Base-by-base conservation (phyloP, 1,140 invertebrate species). In the Eupeodes corollae region DNA sequence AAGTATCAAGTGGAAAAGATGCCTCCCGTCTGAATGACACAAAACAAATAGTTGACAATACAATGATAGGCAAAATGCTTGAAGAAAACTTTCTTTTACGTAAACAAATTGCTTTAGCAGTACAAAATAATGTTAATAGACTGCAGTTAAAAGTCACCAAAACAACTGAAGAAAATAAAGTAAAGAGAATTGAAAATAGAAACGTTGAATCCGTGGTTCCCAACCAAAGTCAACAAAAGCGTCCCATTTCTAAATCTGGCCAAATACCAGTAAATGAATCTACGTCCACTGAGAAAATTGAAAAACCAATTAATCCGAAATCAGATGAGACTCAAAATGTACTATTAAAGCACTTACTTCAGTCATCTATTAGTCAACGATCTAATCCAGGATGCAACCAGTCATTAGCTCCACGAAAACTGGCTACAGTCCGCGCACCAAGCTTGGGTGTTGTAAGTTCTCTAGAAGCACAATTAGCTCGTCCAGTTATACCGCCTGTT, bases 241-340 rank as follows among this genome's bases (percentile, higher is more conserved):
- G 21, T 26, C 21, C 8, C 21, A 26, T 26, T 8, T 26, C 21
- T 5, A 8, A 3, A 26, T 8, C 21, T 8, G 21, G 21, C 8
- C 3, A 3, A 26, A 26, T 26, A 26, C 8, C 8, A 26, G 21
- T 3, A 5, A 26, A 26, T 26, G 21, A 26, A 8, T 8, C 21
- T 26, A 5, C 21, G 3, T 26, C 21, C 3, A 26, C 21, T 5
- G 21, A 26, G 8, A 26, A 26, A 26, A 8, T 26, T 26, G 21
- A 26, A 26, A 26, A 26, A 8, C 21, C 3, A 26, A 26, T 8
- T 3, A 26, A 26, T 26, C 30, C 46, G n/a, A 80, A 74, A 56
- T 73, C 76, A 40, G 84, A 87, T 55, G 85, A 90, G 52, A 85
- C 85, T 1, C 87, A 91, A 62, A 92, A 94, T 71, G 89, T 91